A percentile compares a stretch with the other conserved stretches of the same genome.
phyloP scores from a whole-genome alignment of 2,113 vertebrate genomes.

The Tyto alba region DNA sequence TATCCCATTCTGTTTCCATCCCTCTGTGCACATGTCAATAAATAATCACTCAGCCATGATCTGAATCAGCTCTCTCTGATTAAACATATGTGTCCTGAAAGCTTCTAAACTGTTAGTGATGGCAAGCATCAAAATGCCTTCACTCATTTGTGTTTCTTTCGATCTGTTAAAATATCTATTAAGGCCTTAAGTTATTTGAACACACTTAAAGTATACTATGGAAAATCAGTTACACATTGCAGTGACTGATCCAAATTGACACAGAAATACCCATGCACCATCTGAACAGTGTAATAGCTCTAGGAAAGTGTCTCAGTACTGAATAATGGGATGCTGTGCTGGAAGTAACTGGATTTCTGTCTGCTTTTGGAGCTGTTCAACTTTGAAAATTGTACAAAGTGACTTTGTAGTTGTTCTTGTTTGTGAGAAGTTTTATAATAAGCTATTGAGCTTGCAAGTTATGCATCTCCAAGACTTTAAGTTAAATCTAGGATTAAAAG shows the following conservation, averaged over 20 bases:
- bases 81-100: slow-evolving; percentile 6
- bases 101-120: not conserved
- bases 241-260: not conserved
- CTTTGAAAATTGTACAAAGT: not conserved
- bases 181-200: slow-evolving; percentile 1
- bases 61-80: not conserved
- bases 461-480: not conserved
- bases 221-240: not conserved
- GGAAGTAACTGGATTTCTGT: not conserved
- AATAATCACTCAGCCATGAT: slow-evolving; percentile 23
- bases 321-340: not conserved
- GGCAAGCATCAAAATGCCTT: not conserved
- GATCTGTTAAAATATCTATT: slow-evolving; percentile 10
- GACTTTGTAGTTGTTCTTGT: not conserved
- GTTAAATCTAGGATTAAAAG: not conserved
- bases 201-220: not conserved
- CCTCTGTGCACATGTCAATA: slow-evolving; percentile 38
- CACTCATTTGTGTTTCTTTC: not conserved
- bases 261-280: not conserved
- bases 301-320: not conserved
- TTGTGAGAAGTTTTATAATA: not conserved
- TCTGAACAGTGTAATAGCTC: not conserved
- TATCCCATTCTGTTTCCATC: slow-evolving; percentile 23
- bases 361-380: not conserved
- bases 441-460: not conserved